Base-by-base conservation (phyloP, 2,888 invertebrate genomes). In the Phyllotreta cruciferae region DNA sequence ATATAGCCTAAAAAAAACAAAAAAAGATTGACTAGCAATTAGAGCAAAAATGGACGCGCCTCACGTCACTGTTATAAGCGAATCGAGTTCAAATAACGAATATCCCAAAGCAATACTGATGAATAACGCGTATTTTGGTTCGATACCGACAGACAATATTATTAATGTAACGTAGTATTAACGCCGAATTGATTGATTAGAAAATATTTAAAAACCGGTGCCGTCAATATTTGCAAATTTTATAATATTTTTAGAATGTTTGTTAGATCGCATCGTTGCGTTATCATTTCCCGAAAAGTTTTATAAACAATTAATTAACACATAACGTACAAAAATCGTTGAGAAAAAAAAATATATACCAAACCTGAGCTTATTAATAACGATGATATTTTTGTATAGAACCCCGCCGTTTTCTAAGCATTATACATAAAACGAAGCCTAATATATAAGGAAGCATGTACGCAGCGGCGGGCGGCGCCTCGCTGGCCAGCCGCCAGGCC, bases 391-490 rank as follows among this genome's bases (percentile, higher is more conserved):
- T 62, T 65, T 63, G 60, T 62, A 66, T 56, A 37, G 50, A 55
- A 55, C 58, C 34, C 36, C 38, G 1, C 24, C 2, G 11, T 61
- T 61, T 55, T 53, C 36, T 54, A 50, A 42, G 50, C 36, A 42
- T 63, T 63, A 58, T 58, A 11, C 47, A 54, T 13, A 57, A 62
- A 52, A 39, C 52, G 42, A 57, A 24, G 34, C 45, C 49, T 14
- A 60, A 37, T 14, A 56, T 14, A 39, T 14, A 37, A 41, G 47
- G 10, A n/a, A 71, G 68, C 71, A 93, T 93, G 93, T 93, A 93
- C 86, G 93, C 93, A 79, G 93, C 93, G 80, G 93, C 93, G 80
- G 93, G 93, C 81, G 93, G 92, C 82, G 92, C 92, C 78, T 91
- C 91, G 79, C 86, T 93, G 83, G 92, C 93, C 81, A 91, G 90